Evolutionary conservation across 2,888 invertebrate genomes (phyloP), one percentile per base, ranked within the genome.

Genomic region (Caenorhabditis wallacei): DNA sequence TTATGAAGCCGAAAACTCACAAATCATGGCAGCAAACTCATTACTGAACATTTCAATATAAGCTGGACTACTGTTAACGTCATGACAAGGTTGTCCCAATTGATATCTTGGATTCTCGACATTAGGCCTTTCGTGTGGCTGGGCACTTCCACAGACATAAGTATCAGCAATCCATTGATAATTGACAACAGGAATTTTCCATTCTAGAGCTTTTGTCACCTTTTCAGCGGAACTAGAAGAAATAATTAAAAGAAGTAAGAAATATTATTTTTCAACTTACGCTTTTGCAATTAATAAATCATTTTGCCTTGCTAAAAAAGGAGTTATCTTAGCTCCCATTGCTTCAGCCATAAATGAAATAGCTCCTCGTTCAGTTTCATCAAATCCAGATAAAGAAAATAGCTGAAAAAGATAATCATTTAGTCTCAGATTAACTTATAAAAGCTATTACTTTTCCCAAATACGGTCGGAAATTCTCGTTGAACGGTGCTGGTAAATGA

Each of bases 101-200:
- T 74, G 82, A 48, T 72, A 82, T 40, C 78, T 43, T 20, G 82
- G 78, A 40, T 68, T 72, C 18, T 68, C 78, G 20, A 71, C 59
- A 26, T 64, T 57, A 18, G 82, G 82, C 2, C 70, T 63, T 35
- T 80, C 56, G 10, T 54, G 54, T n/a, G 79, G 72, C 11, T 83
- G 78, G n/a, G 20, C 61, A n/a, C 46, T 43, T 18, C 24, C 43
- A 16, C 57, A 71, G 4, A 87, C 84, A 61, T 91, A 91, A 2
- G 83, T 51, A 46, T 89, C 88, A 5, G 82, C 83, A 26, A 91
- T 75, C 89, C 90, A 91, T 53, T 85, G 84, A 68, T 81, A 88
- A 92, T 97, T 98, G 0, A 98, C 97, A 1, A 96, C 95, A 0
- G 96, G 96, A 48, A 95, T 95, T 89, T 95, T 95, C 96, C 96